Conservation (phyloP, 2,113 vertebrate species). For the Eidolon helvum region DNA sequence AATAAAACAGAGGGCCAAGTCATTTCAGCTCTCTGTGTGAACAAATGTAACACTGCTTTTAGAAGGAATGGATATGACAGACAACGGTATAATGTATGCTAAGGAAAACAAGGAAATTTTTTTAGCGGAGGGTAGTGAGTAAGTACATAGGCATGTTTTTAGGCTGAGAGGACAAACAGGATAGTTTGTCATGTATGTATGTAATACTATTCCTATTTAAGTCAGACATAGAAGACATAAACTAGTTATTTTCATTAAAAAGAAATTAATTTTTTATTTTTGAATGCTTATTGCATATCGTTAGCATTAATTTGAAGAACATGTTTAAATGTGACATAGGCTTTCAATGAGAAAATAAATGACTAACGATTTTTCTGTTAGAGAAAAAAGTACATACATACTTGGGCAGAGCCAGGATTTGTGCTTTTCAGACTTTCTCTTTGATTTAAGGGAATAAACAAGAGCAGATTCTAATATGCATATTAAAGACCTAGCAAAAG, state of each 20-base stretch:
- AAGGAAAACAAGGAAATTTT: background rate
- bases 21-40: background rate
- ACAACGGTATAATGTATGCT: background rate
- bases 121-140: background rate
- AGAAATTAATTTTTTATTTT: constrained; percentile 4
- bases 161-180: background rate
- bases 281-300: background rate
- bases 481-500: constrained; percentile 35
- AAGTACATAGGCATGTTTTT: background rate
- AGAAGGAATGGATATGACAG: background rate
- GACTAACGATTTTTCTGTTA: constrained; percentile 2
- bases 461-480: constrained; percentile 43
- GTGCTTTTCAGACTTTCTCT: constrained; percentile 40
- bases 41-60: background rate
- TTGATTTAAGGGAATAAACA: constrained; percentile 43
- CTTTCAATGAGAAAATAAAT: constrained; percentile 36
- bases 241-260: constrained; percentile 2
- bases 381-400: background rate
- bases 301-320: constrained; percentile 38
- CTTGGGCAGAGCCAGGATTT: background rate
- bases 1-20: background rate
- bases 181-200: background rate
- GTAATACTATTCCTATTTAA: background rate
- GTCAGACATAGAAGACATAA: background rate
- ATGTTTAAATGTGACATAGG: constrained; percentile 17